Percentiles rank a stretch among this genome's conserved stretches.
These are phyloP conservation scores for Drosophila tsacasi DNA, from an alignment of 1,140 invertebrate species.

Conservation along the genomic window DNA sequence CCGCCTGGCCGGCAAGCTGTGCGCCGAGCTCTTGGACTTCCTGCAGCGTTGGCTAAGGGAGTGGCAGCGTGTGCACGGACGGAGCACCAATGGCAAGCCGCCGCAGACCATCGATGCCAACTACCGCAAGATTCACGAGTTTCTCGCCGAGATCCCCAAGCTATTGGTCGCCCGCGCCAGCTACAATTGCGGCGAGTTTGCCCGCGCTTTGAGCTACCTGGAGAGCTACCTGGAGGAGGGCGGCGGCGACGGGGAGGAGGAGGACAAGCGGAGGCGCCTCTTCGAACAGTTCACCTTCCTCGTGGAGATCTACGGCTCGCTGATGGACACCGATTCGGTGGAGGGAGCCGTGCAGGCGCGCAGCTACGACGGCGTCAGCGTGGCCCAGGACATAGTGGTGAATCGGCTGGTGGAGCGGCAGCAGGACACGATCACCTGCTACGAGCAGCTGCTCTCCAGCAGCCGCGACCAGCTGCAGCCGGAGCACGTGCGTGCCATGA, in stretches of 20 bases:
- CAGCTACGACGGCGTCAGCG: constrained; percentile 87
- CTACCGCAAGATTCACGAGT: constrained; percentile 85
- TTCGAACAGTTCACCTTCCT: constrained; percentile 88
- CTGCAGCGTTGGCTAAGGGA: constrained; percentile 90
- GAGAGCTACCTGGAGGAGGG: constrained; percentile 89
- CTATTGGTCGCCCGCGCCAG: constrained; percentile 89
- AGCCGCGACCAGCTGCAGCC: constrained; percentile 85
- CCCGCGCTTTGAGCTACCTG: constrained; percentile 90
- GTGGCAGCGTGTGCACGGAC: constrained; percentile 85
- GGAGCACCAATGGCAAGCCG: constrained; percentile 53
- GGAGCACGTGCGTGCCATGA: constrained; percentile 83
- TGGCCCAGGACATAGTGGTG: constrained; percentile 90
- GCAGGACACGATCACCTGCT: constrained; percentile 91
- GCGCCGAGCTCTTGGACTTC: constrained; percentile 90
- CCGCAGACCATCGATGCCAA: constrained; percentile 69
- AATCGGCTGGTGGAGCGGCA: constrained; percentile 91
- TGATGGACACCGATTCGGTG: constrained; percentile 92
- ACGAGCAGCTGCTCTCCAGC: constrained; percentile 88
- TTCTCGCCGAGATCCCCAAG: constrained; percentile 88
- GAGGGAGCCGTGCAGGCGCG: constrained; percentile 90
- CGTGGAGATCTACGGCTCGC: constrained; percentile 90
- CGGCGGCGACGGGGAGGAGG: constrained; percentile 51
- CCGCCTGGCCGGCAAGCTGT: constrained; percentile 87
- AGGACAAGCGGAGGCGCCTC: constrained; percentile 86
- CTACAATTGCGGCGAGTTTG: constrained; percentile 90